Conservation (phyloP, 2,113 vertebrate genomes). For the Seriola quinqueradiata region DNA sequence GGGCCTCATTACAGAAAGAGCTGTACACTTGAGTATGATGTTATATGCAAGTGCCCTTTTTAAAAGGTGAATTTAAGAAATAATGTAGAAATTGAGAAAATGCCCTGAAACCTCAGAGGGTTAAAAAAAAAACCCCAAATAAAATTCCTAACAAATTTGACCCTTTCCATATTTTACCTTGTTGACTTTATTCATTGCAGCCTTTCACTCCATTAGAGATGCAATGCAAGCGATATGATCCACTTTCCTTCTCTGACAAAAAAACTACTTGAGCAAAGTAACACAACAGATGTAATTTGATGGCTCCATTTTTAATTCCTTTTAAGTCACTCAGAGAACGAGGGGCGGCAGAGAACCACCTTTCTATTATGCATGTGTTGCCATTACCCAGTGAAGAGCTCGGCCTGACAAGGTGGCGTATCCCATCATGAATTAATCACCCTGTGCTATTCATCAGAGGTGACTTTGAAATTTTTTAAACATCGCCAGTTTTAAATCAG, state of each 20-base stretch:
- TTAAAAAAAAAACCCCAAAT: no score
- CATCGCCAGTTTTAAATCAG: slow-evolving; percentile 54
- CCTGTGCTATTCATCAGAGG: slow-evolving; percentile 66
- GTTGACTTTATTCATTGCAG: background rate
- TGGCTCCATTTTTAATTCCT: slow-evolving; percentile 64
- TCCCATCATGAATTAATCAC: slow-evolving; percentile 76
- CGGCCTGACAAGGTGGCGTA: slow-evolving; percentile 64
- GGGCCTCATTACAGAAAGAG: no score
- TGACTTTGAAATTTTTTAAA: slow-evolving; percentile 75
- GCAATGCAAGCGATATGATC: background rate
- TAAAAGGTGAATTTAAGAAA: no score
- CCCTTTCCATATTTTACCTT: background rate
- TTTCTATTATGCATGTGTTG: slow-evolving; percentile 76
- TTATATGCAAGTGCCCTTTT: no score
- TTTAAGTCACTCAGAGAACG: slow-evolving; percentile 50
- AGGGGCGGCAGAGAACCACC: slow-evolving; percentile 36
- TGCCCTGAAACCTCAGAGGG: no score
- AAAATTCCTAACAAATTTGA: no score
- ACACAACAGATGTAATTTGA: slow-evolving; percentile 64
- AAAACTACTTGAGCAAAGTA: slow-evolving; percentile 22
- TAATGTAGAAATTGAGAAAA: no score
- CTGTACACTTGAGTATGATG: no score
- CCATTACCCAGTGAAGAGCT: slow-evolving; percentile 63
- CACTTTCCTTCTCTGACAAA: background rate
- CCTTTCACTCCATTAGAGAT: background rate